Percentiles rank a stretch among this genome's conserved stretches.
These are phyloP conservation scores for Amphiduros pacificus DNA, from an alignment of 2,888 invertebrate species.

Conservation along the genomic window DNA sequence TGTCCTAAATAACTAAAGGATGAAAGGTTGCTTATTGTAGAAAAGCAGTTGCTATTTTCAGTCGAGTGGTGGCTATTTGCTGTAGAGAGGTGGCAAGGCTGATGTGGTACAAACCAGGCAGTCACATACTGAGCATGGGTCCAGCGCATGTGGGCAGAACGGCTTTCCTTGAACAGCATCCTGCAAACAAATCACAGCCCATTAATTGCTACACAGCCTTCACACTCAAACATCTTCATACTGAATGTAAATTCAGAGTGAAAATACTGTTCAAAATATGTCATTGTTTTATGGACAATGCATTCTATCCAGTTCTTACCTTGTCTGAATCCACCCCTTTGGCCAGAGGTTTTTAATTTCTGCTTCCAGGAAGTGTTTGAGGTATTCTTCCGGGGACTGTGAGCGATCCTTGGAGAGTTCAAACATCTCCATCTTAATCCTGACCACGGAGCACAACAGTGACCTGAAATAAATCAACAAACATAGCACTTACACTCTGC, in stretches of 20 bases:
- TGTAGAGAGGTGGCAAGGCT: too few relatives aligned
- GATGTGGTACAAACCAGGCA: neutral
- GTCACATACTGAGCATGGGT: slow-evolving; percentile 21
- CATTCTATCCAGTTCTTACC: slow-evolving; percentile 23
- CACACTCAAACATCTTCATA: too few relatives aligned
- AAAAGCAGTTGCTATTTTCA: too few relatives aligned
- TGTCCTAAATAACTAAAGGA: too few relatives aligned
- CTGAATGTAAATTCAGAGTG: too few relatives aligned
- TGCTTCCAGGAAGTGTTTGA: slow-evolving; percentile 65
- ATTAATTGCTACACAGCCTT: too few relatives aligned
- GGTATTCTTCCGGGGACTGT: slow-evolving; percentile 61
- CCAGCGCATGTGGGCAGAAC: slow-evolving; percentile 26
- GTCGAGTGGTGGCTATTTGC: too few relatives aligned
- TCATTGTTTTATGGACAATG: neutral
- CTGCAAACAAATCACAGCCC: too few relatives aligned
- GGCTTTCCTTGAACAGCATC: slow-evolving; percentile 31
- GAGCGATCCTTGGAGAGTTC: slow-evolving; percentile 57
- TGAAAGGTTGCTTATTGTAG: too few relatives aligned
- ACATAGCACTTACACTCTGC: too few relatives aligned
- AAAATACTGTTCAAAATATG: too few relatives aligned
- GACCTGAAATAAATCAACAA: slow-evolving; percentile 42
- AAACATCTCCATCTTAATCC: slow-evolving; percentile 61
- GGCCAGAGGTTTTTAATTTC: slow-evolving; percentile 72
- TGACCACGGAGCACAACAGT: slow-evolving; percentile 58
- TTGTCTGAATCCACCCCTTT: slow-evolving; percentile 69